Base-by-base conservation (phyloP, 1,140 invertebrate species). In the Trachymyrmex septentrionalis region DNA sequence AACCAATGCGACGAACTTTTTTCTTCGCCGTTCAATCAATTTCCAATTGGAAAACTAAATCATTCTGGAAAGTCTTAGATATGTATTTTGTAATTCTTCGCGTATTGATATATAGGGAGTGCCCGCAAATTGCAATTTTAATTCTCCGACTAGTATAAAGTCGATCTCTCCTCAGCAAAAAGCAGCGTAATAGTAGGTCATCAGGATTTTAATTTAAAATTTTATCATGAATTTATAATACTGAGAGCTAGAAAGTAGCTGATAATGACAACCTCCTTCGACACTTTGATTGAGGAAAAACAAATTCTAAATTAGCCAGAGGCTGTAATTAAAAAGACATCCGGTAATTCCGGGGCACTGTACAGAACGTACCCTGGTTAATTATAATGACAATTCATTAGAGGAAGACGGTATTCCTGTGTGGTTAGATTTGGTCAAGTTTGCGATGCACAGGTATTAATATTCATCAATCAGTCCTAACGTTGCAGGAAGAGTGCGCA, bases 391-490 rank as follows among this genome's bases (percentile, higher is more conserved):
- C 12, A 48, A 78, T 78, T 66, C 12, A 16, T 66, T 21, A 24
- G 64, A 71, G 48, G 66, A 38, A 69, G 21, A 5, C 9, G 7
- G n/a, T 38, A 44, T 38, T 27, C 9, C 48, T n/a, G 14, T 3
- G 50, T 24, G 16, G 53, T 53, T 38, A 14, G 7, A 67, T 34
- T 80, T 78, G 59, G 48, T 44, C 48, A 81, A 81, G 50, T 55
- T 81, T 12, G 16, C 10, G n/a, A 55, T 14, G 27, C 34, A 57
- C 16, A 7, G 16, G 27, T 38, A 78, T 78, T 66, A 78, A 78
- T 78, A 78, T 78, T 78, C 61, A 78, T 78, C 61, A 19, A 53
- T 14, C 6, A 44, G 61, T 24, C 24, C 16, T 34, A 66, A 7
- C 0, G 27, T 21, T 30, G 61, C 76, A 30, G 27, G 27, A 57